Evolutionary conservation across 2,797 vertebrate species (phyloP).

Genomic region (Mareca penelope): DNA sequence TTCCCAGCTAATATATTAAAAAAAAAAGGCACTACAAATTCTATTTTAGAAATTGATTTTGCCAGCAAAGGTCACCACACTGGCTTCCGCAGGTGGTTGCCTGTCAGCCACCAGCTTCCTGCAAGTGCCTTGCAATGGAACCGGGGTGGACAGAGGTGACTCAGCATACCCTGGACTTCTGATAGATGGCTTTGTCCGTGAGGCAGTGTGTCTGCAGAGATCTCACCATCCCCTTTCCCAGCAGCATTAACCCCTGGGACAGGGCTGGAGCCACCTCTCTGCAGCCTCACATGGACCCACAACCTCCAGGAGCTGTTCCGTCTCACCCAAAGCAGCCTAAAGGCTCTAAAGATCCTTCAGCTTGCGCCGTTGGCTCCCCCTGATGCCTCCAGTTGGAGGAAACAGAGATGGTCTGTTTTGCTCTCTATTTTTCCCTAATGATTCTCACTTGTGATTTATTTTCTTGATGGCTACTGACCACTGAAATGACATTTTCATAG

Average conservation of each 20-base stretch:
- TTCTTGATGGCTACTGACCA: neutral
- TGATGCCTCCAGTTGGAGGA: neutral
- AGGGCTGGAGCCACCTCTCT: neutral
- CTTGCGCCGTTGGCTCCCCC: neutral
- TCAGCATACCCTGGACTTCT: neutral
- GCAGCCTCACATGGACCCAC: neutral
- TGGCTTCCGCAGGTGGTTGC: fast-evolving
- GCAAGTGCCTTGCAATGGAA: neutral
- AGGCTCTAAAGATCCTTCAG: neutral
- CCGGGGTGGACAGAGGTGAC: neutral
- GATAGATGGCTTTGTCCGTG: fast-evolving
- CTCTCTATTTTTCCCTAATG: neutral
- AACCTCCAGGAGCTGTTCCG: fast-evolving
- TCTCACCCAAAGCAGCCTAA: neutral
- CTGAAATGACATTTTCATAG: conserved; percentile 11
- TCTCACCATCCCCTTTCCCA: fast-evolving
- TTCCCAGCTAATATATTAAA: neutral
- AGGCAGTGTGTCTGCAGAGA: neutral
- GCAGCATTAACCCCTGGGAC: neutral
- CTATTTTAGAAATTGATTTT: neutral
- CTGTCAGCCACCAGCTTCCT: neutral
- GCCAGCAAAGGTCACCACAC: neutral
- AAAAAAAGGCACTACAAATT: neutral
- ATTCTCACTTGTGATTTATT: neutral
- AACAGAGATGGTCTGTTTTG: neutral